Evolutionary conservation across 2,888 invertebrate genomes (phyloP).

Genomic region (Hydropsyche betteni): DNA sequence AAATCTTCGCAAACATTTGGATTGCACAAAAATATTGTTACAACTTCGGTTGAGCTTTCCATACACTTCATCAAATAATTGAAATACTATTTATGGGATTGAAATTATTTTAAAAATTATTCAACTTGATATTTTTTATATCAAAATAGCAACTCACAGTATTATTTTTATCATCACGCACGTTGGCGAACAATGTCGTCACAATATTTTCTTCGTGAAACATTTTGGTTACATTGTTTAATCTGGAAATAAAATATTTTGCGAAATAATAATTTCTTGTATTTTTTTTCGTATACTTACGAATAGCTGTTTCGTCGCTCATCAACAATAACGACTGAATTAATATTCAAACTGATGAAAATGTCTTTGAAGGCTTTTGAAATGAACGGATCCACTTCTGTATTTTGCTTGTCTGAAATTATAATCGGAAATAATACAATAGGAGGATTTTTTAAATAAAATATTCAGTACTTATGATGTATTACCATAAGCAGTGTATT

Average conservation of each 20-base stretch:
- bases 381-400: neutral
- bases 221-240: neutral
- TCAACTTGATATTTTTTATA: neutral
- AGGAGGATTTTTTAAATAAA: too few relatives aligned
- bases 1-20: slow-evolving; percentile 67
- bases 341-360: neutral
- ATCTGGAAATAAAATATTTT: neutral
- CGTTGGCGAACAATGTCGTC: neutral
- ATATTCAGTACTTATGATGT: too few relatives aligned
- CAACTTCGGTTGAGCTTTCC: slow-evolving; percentile 63
- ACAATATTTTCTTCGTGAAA: neutral
- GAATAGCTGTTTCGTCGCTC: neutral
- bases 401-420: too few relatives aligned
- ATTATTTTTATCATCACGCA: neutral
- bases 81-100: slow-evolving; percentile 62
- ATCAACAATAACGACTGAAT: neutral
- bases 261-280: too few relatives aligned
- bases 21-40: slow-evolving; percentile 66
- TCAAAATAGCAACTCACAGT: neutral
- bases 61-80: slow-evolving; percentile 62
- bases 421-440: too few relatives aligned
- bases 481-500: too few relatives aligned
- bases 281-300: neutral
- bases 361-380: slow-evolving; percentile 16
- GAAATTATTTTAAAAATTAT: slow-evolving; percentile 41